Evolutionary conservation across 1,140 invertebrate species (phyloP).

Genomic region (Chionoecetes opilio): DNA sequence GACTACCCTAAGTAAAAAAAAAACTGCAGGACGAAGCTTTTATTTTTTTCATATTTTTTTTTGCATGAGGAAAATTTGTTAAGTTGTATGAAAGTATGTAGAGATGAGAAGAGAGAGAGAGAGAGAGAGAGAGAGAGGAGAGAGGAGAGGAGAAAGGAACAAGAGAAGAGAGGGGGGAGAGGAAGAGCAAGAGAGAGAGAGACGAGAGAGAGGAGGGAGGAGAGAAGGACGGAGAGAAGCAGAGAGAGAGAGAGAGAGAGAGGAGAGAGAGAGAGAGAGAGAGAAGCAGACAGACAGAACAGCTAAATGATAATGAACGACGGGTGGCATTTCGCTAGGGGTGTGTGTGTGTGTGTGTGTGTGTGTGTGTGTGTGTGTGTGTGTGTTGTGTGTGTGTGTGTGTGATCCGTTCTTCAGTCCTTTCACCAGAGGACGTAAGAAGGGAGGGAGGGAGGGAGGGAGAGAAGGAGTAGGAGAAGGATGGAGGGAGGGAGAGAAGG

Average conservation of each 20-base stretch:
- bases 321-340: no score
- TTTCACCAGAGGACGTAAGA: background rate
- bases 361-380: slow-evolving; percentile 18
- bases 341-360: slow-evolving; percentile 18
- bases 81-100: no score
- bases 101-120: background rate
- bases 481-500: background rate
- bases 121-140: background rate
- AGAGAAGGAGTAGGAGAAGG: background rate
- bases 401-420: background rate
- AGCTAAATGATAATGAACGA: background rate
- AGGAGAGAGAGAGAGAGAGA: slow-evolving; percentile 2
- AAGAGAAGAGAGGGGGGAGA: background rate
- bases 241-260: slow-evolving; percentile 50
- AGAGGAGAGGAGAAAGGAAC: background rate
- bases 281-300: background rate
- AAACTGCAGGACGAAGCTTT: no score
- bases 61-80: no score
- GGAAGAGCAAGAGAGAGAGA: background rate
- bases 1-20: no score
- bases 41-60: no score
- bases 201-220: background rate
- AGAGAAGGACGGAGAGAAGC: background rate
- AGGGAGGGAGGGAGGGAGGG: background rate
- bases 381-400: slow-evolving; percentile 27